Evolutionary conservation across 2,113 vertebrate genomes (phyloP), one percentile per base, ranked within the genome.

Genomic region (Castor canadensis): DNA sequence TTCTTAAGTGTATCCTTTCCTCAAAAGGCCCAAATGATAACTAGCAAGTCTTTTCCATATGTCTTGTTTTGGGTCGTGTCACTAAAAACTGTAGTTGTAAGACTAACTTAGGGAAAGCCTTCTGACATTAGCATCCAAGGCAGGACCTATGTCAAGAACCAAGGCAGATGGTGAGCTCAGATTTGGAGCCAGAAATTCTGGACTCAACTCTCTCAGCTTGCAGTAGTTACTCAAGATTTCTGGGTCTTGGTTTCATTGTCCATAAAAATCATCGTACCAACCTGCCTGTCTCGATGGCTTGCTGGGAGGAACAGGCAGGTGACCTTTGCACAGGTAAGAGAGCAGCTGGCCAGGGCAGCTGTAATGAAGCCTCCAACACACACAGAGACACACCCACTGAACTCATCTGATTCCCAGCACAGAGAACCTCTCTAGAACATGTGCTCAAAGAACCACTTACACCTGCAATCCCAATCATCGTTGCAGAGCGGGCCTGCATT

Each of bases 281-380:
- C 8, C 10, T 45, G 10, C 26, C n/a, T 28, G 49, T 26, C 6
- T 54, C 12, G 0, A 19, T 6, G 69, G 32, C 49, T 26, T 45
- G 10, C 0, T 47, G n/a, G 8, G 38, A 56, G 28, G 49, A 24
- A 12, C 45, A 20, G 20, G 11, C 16, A 3, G 13, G 3, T 30
- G 28, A 8, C 1, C 28, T 1, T 22, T 0, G 38, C 16, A 24
- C 30, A 10, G 26, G 28, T 19, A n/a, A 40, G 3, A 22, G 35
- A 28, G 16, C 10, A 24, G 28, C 2, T 32, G n/a, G 6, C 19
- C 73, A 24, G 24, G 66, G 52, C 22, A 13, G 5, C n/a, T 58
- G 12, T 2, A 5, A 4, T 4, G 1, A 28, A 28, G n/a, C n/a
- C n/a, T n/a, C n/a, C n/a, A n/a, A n/a, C n/a, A n/a, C n/a, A n/a